Base-by-base conservation (phyloP, 2,113 vertebrate species). In the Saccopteryx leptura region DNA sequence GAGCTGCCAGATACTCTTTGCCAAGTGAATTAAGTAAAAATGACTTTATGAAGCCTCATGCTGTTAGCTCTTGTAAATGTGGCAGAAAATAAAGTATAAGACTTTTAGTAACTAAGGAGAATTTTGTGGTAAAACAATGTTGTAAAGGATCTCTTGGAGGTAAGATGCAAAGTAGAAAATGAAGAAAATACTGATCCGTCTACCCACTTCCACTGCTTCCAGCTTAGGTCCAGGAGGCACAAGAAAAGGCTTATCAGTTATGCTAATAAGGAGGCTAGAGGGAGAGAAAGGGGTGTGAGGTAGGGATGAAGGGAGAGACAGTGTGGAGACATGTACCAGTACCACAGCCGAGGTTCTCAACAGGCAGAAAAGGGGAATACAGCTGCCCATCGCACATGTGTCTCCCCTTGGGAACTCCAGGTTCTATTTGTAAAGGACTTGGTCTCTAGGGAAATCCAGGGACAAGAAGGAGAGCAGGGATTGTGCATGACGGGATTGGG, bases 291-390 rank as follows among this genome's bases (percentile, higher is more conserved):
- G 12, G 12, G 9, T 1, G 2, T 28, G 88, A 54, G 61, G 33
- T 6, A 1, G 18, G 54, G 60, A 6, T 58, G 31, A 18, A 28
- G 14, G 74, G 52, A 24, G 3, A 18, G 33, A 28, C 19, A 9
- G 48, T 0, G 6, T 0, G 13, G 50, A 56, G 68, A 4, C 33
- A 4, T 19, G 12, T 10, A 14, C 52, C 23, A 39, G 11, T 1
- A 8, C 48, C 8, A 4, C 1, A 2, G 21, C 21, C 2, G 0
- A 9, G 4, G 13, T 12, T 46, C 50, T 60, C 65, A 7, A 3
- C 15, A 12, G 5, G 5, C 18, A 80, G 23, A 7, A 48, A 26
- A 19, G 19, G 9, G 60, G 2, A 8, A 9, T 15, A 54, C 4
- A 54, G 24, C 10, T 31, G 13, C 12, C 56, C 9, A 19, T 17